A percentile compares a stretch with the other conserved stretches of the same genome.
phyloP scores from a whole-genome alignment of 2,888 invertebrate species.

The Sinodicranocentrus sp. region DNA sequence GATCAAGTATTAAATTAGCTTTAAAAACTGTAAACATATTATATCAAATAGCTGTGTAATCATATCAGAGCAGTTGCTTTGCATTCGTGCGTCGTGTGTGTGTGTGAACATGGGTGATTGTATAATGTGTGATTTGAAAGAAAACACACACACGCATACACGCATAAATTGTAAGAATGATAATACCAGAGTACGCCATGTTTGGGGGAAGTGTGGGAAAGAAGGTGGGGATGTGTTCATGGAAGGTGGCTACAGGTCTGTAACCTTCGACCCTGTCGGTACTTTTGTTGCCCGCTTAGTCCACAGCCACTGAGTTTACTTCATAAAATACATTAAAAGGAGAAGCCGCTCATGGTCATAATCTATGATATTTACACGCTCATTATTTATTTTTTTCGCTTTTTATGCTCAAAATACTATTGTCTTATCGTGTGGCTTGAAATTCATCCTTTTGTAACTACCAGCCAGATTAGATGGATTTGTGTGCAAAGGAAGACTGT shows the following conservation, averaged over 20 bases:
- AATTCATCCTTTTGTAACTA: conserved; percentile 2
- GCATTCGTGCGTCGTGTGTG: conserved; percentile 28
- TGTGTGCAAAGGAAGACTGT: too few species aligned
- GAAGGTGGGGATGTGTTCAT: conserved; percentile 68
- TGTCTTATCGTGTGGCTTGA: neutral
- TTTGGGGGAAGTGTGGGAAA: conserved; percentile 74
- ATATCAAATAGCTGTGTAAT: conserved; percentile 23
- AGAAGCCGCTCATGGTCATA: conserved; percentile 67
- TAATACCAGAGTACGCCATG: conserved; percentile 29
- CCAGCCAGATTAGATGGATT: too few species aligned
- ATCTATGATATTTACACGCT: conserved; percentile 66
- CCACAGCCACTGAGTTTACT: conserved; percentile 62
- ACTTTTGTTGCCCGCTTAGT: conserved; percentile 64
- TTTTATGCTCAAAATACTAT: conserved; percentile 7
- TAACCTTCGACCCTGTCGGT: conserved; percentile 72
- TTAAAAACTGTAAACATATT: conserved; percentile 28
- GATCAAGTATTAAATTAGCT: conserved; percentile 56
- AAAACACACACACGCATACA: conserved; percentile 39
- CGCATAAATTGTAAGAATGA: conserved; percentile 25
- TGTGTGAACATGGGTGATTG: conserved; percentile 31
- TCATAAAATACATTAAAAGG: conserved; percentile 52
- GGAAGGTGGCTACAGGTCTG: conserved; percentile 69
- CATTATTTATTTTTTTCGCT: conserved; percentile 62
- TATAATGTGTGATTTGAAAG: conserved; percentile 33
- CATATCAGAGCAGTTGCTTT: too few species aligned